These are phyloP conservation scores for Pantelozetes paolii DNA, from an alignment of 2,888 invertebrate genomes.

Conservation along the genomic window DNA sequence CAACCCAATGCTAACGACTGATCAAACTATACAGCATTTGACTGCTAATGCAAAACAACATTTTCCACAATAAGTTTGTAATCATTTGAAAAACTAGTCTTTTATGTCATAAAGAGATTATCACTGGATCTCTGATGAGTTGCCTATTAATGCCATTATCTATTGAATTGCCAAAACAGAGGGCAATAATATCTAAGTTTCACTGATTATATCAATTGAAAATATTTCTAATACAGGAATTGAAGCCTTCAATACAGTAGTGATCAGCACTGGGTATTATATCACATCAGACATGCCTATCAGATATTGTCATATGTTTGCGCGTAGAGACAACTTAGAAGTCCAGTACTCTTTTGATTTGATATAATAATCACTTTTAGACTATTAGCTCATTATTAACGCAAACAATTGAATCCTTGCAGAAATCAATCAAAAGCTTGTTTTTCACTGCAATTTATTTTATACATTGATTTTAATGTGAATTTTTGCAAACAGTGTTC, in stretches of 20 bases:
- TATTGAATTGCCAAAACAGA: conserved; percentile 15
- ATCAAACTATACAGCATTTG: background rate
- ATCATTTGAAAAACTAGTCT: conserved; percentile 10
- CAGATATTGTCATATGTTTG: conserved; percentile 31
- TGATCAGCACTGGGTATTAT: conserved; percentile 4
- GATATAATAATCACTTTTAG: conserved; percentile 18
- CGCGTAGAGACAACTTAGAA: conserved; percentile 21
- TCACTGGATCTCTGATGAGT: background rate
- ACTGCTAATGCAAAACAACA: background rate
- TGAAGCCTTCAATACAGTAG: background rate
- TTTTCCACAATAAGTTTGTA: background rate
- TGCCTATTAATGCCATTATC: background rate
- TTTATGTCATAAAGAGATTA: background rate
- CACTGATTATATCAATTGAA: conserved; percentile 7
- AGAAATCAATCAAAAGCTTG: background rate
- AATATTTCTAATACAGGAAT: conserved; percentile 12
- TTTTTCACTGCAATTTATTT: background rate
- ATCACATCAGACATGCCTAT: conserved; percentile 26
- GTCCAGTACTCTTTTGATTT: conserved; percentile 14
- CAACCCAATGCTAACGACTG: conserved; percentile 17
- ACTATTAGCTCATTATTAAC: conserved; percentile 12
- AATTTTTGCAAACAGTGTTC: too few species aligned
- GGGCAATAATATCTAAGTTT: conserved; percentile 25
- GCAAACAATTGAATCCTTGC: background rate
- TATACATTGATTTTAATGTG: too few species aligned